These are phyloP conservation scores for Chelon auratus DNA, from an alignment of 2,797 vertebrate species.

Conservation along the genomic window DNA sequence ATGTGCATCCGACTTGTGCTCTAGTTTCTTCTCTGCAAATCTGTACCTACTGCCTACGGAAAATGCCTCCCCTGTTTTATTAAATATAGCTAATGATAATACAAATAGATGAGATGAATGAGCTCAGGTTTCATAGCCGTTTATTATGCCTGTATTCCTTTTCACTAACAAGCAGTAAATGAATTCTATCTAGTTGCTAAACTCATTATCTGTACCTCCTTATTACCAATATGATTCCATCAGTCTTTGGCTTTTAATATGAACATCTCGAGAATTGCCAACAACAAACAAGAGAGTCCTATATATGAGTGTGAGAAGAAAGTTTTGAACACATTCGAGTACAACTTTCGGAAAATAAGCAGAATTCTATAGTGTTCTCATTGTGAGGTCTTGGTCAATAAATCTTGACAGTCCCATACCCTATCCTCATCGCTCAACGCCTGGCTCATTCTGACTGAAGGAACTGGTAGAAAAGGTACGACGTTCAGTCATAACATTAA, in stretches of 20 bases:
- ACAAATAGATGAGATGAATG: slow-evolving; percentile 6
- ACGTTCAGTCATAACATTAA: too few species aligned
- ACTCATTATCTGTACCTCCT: slow-evolving; percentile 30
- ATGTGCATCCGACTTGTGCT: too few species aligned
- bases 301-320: not conserved
- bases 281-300: not conserved
- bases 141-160: slow-evolving; percentile 53
- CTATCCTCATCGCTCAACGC: too few species aligned
- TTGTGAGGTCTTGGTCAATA: too few species aligned
- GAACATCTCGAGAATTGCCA: not conserved
- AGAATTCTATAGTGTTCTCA: too few species aligned
- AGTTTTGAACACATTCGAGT: not conserved
- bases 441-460: too few species aligned
- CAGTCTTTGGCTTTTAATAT: slow-evolving; percentile 40
- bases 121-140: slow-evolving; percentile 48
- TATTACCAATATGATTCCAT: slow-evolving; percentile 29
- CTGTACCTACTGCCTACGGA: not conserved
- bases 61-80: slow-evolving; percentile 23
- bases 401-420: too few species aligned
- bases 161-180: slow-evolving; percentile 17
- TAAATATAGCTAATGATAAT: slow-evolving; percentile 18
- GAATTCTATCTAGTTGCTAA: slow-evolving; percentile 29
- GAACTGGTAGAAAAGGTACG: too few species aligned
- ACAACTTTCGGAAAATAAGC: too few species aligned
- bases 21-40: too few species aligned